A percentile compares a stretch with the other conserved stretches of the same genome.
Evolutionary conservation across 2,113 vertebrate species (phyloP).

Genomic region (Chloebia gouldiae): DNA sequence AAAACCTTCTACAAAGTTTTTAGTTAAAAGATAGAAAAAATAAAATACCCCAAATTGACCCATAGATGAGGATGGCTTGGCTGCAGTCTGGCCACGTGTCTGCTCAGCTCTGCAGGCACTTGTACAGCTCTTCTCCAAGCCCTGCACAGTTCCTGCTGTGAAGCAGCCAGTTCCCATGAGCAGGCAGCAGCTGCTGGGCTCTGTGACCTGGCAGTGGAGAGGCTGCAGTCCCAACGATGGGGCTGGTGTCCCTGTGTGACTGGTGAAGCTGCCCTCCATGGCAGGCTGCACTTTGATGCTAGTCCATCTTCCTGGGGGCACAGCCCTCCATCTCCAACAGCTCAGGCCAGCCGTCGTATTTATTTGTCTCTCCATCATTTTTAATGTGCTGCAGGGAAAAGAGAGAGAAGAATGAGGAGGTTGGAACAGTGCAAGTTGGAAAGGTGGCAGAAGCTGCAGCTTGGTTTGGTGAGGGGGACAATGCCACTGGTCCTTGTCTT

Average conservation of each 20-base stretch:
- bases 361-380: slow-evolving; percentile 72
- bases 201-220: background rate
- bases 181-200: background rate
- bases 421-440: background rate
- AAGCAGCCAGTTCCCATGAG: background rate
- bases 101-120: background rate
- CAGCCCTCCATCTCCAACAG: slow-evolving; percentile 83
- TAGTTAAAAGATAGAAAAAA: background rate
- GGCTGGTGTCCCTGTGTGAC: background rate
- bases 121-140: background rate
- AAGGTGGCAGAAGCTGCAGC: background rate
- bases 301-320: slow-evolving; percentile 67
- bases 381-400: slow-evolving; percentile 60
- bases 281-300: background rate
- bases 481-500: background rate
- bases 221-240: background rate
- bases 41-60: background rate
- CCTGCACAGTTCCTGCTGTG: background rate
- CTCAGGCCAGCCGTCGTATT: slow-evolving; percentile 85
- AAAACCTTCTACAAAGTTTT: background rate
- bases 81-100: background rate
- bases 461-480: fast-evolving
- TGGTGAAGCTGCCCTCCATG: background rate
- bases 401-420: background rate
- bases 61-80: background rate